Base-by-base conservation (phyloP, 2,888 invertebrate genomes). In the Heliconius cydno region DNA sequence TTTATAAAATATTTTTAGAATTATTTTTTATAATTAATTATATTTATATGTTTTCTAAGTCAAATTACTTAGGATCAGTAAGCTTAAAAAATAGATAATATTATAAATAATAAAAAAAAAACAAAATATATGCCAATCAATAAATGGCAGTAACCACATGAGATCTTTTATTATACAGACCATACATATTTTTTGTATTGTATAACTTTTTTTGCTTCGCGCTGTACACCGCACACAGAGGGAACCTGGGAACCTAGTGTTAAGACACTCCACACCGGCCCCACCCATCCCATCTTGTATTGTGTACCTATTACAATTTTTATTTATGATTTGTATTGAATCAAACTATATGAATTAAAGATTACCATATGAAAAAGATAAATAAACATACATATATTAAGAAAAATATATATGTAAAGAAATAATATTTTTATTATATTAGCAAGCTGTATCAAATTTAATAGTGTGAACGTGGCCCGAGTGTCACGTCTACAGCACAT, bases 401-500 rank as follows among this genome's bases (percentile, higher is more conserved):
- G 34, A 34, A 34, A 34, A 9, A 34, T 34, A 2, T 15, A 19
- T 3, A 71, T 71, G 3, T 30, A 46, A 25, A 71, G 25, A 12
- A 12, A 38, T 41, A 25, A 68, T 68, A 38, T 38, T 68, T 73
- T 68, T 68, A 57, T 73, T n/a, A 57, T 57, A 60, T 34, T 30
- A 57, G 57, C 30, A 60, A 73, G 57, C 4, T 5, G 57, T 60
- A 30, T n/a, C 3, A 52, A 73, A 60, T 73, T 73, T 82, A 80
- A 80, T 79, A 82, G 73, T 73, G 79, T 82, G 86, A 82, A 85
- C 87, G 87, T 87, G 86, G 86, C 85, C 57, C 52, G 72, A 73
- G 72, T 34, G 86, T 86, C 85, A 85, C 85, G 85, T 84, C 84
- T 81, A 66, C 82, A 80, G 82, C 83, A 84, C 86, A 86, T 86